These are phyloP conservation scores for Drosophila macrospina DNA, from an alignment of 2,888 invertebrate genomes.

Conservation along the genomic window DNA sequence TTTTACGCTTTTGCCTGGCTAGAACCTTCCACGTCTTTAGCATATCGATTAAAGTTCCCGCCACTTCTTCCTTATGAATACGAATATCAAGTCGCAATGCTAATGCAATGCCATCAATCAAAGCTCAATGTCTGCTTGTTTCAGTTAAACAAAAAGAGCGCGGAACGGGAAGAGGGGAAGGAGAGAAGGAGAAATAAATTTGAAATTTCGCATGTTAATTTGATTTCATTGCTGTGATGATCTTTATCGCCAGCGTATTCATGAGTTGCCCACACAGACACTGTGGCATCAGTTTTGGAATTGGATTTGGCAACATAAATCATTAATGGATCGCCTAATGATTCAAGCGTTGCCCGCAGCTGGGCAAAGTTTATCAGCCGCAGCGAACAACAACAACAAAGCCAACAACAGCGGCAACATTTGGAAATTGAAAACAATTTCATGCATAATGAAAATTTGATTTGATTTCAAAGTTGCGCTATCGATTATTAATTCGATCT, in stretches of 20 bases:
- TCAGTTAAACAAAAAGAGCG: slow-evolving; percentile 11
- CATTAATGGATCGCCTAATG: slow-evolving; percentile 58
- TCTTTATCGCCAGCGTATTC: slow-evolving; percentile 58
- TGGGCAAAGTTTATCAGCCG: slow-evolving; percentile 42
- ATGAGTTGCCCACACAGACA: slow-evolving; percentile 32
- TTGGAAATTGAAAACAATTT: slow-evolving; percentile 49
- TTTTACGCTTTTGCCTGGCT: slow-evolving; percentile 50
- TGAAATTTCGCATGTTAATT: slow-evolving; percentile 68
- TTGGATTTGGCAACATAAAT: slow-evolving; percentile 68
- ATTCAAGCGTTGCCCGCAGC: slow-evolving; percentile 23
- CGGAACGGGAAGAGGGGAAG: neutral
- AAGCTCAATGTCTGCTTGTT: slow-evolving; percentile 43
- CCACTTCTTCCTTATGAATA: slow-evolving; percentile 26
- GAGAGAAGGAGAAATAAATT: slow-evolving; percentile 26
- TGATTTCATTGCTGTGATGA: slow-evolving; percentile 56
- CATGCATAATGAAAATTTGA: slow-evolving; percentile 59
- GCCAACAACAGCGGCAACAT: slow-evolving; percentile 14
- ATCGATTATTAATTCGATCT: slow-evolving; percentile 61
- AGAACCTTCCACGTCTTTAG: slow-evolving; percentile 73
- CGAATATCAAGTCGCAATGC: slow-evolving; percentile 13
- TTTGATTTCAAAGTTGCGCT: slow-evolving; percentile 53
- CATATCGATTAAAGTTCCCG: slow-evolving; percentile 52
- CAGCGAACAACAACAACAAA: too few species aligned
- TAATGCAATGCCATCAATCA: slow-evolving; percentile 60
- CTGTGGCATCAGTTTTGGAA: slow-evolving; percentile 11